Evolutionary conservation across 1,140 invertebrate genomes (phyloP), one percentile per base, ranked within the genome.

Genomic region (Theocolax elegans): DNA sequence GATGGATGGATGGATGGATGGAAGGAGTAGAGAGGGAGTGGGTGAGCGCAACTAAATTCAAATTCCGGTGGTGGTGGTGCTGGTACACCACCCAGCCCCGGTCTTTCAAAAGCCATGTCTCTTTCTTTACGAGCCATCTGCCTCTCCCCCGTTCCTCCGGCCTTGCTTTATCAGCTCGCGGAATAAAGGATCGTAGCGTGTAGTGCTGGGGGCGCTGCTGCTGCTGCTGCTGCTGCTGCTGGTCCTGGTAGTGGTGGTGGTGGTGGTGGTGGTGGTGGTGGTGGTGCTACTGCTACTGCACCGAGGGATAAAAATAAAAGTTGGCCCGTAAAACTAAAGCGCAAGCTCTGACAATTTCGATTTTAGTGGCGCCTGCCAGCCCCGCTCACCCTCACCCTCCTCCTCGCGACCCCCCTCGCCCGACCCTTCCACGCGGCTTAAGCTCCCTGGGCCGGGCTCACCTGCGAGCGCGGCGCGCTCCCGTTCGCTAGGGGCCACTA

Each of bases 341-440:
- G 74, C 72, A 75, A 77, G 74, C 72, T 72, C 72, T 73, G 66
- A 71, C n/a, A n/a, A 77, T 77, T 79, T 77, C 75, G 76, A 79
- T 75, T 79, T 79, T 77, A 77, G 74, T 74, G 72, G 73, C 75
- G 73, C 76, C 48, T 15, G 15, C n/a, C n/a, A n/a, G n/a, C n/a
- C 10, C 42, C 15, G 7, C 72, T 64, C 72, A 73, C 72, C 59
- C n/a, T 56, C 67, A 65, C 15, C 74, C 31, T 35, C 31, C 10
- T 35, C 10, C 72, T 59, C 74, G 72, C 64, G 67, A 56, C 66
- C 72, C 66, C 67, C 71, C 70, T 64, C 42, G 17, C 58, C 12
- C n/a, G n/a, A n/a, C 29, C 10, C 31, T 35, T 35, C 10, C 31
- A 6, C 31, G 4, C 31, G 4, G 40, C 10, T 35, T 10, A 4